phyloP scores from a whole-genome alignment of 2,797 vertebrate species.

The Acipenser ruthenus region DNA sequence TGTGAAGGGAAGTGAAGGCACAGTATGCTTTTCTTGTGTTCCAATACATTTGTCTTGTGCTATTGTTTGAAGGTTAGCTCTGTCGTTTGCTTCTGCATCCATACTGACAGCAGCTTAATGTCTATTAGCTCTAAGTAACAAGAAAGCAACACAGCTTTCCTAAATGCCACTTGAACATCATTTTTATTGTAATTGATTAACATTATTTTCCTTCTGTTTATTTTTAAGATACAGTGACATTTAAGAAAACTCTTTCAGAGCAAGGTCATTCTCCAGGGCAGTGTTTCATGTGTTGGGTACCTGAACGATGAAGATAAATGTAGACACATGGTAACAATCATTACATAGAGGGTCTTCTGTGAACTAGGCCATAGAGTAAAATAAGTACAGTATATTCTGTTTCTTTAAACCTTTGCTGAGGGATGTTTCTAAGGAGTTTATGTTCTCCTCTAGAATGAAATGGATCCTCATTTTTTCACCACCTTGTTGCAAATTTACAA shows the following conservation, averaged over 20 bases:
- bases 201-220: conserved; percentile 25
- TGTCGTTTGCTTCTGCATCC: conserved; percentile 3
- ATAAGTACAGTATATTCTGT: too few relatives aligned
- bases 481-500: too few relatives aligned
- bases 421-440: too few relatives aligned
- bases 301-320: conserved; percentile 32
- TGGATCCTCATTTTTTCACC: too few relatives aligned
- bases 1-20: too few relatives aligned
- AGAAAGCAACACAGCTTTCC: conserved; percentile 13
- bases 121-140: conserved; percentile 18
- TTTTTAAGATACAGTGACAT: conserved; percentile 20
- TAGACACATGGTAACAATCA: conserved; percentile 11
- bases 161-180: conserved; percentile 23
- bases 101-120: conserved; percentile 18
- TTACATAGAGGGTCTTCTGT: neutral
- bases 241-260: conserved; percentile 7
- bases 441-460: too few relatives aligned
- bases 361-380: too few relatives aligned
- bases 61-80: too few relatives aligned
- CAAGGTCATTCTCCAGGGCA: conserved; percentile 17
- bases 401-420: too few relatives aligned
- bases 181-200: conserved; percentile 26
- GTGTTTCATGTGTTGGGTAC: conserved; percentile 21
- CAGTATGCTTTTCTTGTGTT: too few relatives aligned
- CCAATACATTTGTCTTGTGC: too few relatives aligned